Conservation (phyloP, 1,140 invertebrate species). For the Diabrotica undecimpunctata region DNA sequence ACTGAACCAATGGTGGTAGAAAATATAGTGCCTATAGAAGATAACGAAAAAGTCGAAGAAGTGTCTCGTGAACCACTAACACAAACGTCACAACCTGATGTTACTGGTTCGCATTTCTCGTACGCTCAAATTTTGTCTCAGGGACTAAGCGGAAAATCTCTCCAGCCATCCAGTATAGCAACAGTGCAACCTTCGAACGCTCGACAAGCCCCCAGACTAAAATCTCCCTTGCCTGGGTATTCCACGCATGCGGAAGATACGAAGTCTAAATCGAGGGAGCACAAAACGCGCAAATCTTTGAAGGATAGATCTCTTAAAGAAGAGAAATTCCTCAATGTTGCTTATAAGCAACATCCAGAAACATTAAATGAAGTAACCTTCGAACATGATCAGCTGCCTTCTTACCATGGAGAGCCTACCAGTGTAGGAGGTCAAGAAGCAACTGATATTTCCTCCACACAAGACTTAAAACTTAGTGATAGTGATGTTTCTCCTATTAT, state of each 20-base stretch:
- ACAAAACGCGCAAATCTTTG: slow-evolving; percentile 25
- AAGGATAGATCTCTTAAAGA: slow-evolving; percentile 22
- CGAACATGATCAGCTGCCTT: slow-evolving; percentile 32
- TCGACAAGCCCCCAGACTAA: slow-evolving; percentile 35
- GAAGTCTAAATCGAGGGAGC: slow-evolving; percentile 28
- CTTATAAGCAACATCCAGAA: slow-evolving; percentile 35
- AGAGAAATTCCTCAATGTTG: slow-evolving; percentile 36
- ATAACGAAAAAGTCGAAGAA: slow-evolving; percentile 8
- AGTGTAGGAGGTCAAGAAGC: slow-evolving; percentile 34
- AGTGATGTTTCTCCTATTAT: slow-evolving; percentile 40
- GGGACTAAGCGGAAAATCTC: slow-evolving; percentile 53
- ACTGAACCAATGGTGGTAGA: not conserved
- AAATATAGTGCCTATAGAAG: not conserved
- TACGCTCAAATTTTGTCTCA: slow-evolving; percentile 71
- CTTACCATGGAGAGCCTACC: slow-evolving; percentile 39
- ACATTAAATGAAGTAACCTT: slow-evolving; percentile 36
- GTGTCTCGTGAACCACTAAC: slow-evolving; percentile 13
- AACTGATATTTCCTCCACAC: slow-evolving; percentile 26
- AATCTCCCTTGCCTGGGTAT: slow-evolving; percentile 42
- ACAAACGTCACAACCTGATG: slow-evolving; percentile 10
- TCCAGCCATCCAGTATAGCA: slow-evolving; percentile 57
- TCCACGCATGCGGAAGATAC: slow-evolving; percentile 40
- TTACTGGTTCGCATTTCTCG: slow-evolving; percentile 46
- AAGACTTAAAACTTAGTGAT: slow-evolving; percentile 39
- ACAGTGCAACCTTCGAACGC: slow-evolving; percentile 29